Conservation (phyloP, 2,888 invertebrate genomes). For the Eristalis tenax region DNA sequence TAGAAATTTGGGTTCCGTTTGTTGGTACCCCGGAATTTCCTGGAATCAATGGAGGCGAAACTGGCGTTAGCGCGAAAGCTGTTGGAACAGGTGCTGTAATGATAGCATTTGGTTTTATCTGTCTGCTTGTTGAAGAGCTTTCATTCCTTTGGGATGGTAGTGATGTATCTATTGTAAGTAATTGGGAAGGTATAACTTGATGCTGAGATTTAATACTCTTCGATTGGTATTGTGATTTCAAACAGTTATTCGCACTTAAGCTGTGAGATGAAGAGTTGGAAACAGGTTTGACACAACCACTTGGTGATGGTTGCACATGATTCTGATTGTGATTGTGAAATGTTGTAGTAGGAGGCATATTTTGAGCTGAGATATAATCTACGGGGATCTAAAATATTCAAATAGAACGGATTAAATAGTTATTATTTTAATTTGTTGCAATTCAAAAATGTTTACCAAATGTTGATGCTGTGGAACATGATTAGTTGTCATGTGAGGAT, state of each 20-base stretch:
- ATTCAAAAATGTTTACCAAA: conserved; percentile 74
- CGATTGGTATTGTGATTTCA: conserved; percentile 43
- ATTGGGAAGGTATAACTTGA: conserved; percentile 37
- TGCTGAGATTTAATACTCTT: conserved; percentile 38
- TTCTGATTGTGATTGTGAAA: conserved; percentile 42
- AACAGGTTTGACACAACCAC: conserved; percentile 19
- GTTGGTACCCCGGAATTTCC: conserved; percentile 21
- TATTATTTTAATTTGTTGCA: neutral
- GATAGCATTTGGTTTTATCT: conserved; percentile 44
- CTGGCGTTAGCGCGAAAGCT: conserved; percentile 49
- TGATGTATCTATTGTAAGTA: conserved; percentile 62
- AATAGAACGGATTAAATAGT: neutral
- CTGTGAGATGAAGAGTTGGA: conserved; percentile 46
- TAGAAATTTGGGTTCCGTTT: conserved; percentile 52
- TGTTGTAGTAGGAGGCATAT: conserved; percentile 32
- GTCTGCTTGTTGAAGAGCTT: conserved; percentile 11
- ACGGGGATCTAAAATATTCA: conserved; percentile 35
- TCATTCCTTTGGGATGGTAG: conserved; percentile 51
- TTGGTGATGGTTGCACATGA: conserved; percentile 43
- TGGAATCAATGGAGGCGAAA: conserved; percentile 58
- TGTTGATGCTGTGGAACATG: conserved; percentile 75
- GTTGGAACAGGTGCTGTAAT: conserved; percentile 34
- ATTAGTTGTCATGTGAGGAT: conserved; percentile 75
- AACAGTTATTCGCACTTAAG: conserved; percentile 18
- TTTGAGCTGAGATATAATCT: conserved; percentile 54